Evolutionary conservation across 2,113 vertebrate genomes (phyloP).

Genomic region (Oreamnos americanus): DNA sequence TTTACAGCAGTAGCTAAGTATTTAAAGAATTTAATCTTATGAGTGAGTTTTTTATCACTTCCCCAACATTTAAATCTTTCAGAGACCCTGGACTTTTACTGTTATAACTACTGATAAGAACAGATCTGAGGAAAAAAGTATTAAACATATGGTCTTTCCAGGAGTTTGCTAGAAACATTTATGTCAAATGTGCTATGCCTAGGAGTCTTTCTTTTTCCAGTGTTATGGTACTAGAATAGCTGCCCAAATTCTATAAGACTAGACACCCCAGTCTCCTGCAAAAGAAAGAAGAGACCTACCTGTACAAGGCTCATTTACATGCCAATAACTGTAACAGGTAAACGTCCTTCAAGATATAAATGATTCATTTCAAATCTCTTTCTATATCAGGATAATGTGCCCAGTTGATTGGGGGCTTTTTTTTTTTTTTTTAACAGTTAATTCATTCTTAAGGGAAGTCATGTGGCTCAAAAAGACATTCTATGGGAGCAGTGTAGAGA

Average conservation of each 20-base stretch:
- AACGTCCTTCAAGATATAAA: background rate
- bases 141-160: background rate
- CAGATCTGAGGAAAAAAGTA: slow-evolving; percentile 3
- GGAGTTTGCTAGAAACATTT: background rate
- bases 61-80: background rate
- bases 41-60: background rate
- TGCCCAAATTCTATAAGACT: background rate
- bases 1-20: slow-evolving; percentile 22
- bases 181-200: background rate
- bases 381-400: background rate
- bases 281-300: background rate
- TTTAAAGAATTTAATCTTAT: background rate
- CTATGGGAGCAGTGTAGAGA: background rate
- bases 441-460: background rate
- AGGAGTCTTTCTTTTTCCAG: background rate
- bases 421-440: background rate
- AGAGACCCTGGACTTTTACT: background rate
- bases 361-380: background rate
- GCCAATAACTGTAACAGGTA: background rate
- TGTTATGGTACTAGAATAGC: background rate
- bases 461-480: background rate
- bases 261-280: background rate
- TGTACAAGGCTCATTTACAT: background rate
- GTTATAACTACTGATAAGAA: background rate
- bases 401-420: background rate